Conservation (phyloP, 2,113 vertebrate genomes). For the Epinephelus cyanopodus region DNA sequence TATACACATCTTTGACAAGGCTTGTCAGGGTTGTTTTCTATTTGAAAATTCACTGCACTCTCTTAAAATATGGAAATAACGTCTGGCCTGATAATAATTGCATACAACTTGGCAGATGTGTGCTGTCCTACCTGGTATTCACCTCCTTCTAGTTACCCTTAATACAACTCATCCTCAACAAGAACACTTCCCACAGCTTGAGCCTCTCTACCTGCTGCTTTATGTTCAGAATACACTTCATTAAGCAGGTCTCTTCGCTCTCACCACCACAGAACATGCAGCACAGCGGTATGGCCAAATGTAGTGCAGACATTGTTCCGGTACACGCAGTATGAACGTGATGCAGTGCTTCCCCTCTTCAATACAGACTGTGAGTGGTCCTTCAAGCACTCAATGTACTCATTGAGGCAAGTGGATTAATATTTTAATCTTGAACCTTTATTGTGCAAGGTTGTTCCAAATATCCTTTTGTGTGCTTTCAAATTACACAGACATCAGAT, state of each 20-base stretch:
- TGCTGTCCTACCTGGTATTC: background rate
- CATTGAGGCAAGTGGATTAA: constrained; percentile 22
- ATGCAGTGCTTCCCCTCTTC: background rate
- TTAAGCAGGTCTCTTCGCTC: constrained; percentile 10
- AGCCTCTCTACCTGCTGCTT: constrained; percentile 7
- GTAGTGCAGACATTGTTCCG: background rate
- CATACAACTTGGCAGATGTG: background rate
- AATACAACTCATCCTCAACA: background rate
- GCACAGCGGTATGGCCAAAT: constrained; percentile 5
- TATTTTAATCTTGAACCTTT: constrained; percentile 32
- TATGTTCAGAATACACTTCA: constrained; percentile 12
- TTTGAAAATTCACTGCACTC: background rate
- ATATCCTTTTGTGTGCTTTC: background rate
- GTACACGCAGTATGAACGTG: background rate
- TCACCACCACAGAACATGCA: background rate
- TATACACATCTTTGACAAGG: background rate
- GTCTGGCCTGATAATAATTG: background rate
- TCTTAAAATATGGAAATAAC: too few species aligned
- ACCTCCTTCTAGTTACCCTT: background rate
- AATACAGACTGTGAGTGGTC: background rate
- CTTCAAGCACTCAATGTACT: background rate
- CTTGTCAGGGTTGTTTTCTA: background rate
- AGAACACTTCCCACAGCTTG: background rate
- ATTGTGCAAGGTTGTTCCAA: background rate
- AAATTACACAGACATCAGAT: background rate